Percentiles rank a stretch among this genome's conserved stretches.
phyloP scores from a whole-genome alignment of 2,113 vertebrate species.

The Chionis minor region DNA sequence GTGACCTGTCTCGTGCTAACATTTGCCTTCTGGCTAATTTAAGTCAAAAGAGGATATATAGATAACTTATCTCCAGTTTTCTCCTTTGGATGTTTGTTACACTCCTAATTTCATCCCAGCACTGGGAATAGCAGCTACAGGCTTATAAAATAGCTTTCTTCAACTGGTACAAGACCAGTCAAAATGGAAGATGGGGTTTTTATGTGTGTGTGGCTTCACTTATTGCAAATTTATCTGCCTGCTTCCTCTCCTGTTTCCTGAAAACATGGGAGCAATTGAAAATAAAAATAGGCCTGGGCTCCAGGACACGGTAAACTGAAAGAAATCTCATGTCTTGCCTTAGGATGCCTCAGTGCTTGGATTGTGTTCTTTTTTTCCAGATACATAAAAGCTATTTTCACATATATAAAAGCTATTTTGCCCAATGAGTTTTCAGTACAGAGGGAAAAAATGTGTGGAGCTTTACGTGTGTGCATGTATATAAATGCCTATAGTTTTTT shows the following conservation, averaged over 20 bases:
- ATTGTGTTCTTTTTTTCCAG: neutral
- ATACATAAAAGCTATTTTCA: neutral
- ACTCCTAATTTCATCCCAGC: neutral
- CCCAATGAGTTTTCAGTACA: neutral
- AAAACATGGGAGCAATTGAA: neutral
- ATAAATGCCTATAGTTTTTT: neutral
- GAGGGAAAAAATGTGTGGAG: neutral
- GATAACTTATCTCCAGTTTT: neutral
- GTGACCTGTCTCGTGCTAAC: neutral
- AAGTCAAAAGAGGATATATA: neutral
- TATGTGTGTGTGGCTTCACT: neutral
- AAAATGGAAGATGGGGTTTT: neutral
- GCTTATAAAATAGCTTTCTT: neutral
- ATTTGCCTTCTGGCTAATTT: neutral
- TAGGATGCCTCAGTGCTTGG: neutral
- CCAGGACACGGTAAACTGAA: neutral
- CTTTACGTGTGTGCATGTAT: fast-evolving
- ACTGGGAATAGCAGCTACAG: neutral
- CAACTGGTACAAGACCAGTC: neutral
- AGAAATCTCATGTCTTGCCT: neutral
- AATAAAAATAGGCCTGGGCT: neutral
- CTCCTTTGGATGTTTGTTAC: neutral
- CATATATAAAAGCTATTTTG: neutral
- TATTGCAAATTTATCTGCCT: neutral
- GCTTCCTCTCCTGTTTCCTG: neutral